Evolutionary conservation across 2,888 invertebrate species (phyloP).

Genomic region (Anthrax anthrax): DNA sequence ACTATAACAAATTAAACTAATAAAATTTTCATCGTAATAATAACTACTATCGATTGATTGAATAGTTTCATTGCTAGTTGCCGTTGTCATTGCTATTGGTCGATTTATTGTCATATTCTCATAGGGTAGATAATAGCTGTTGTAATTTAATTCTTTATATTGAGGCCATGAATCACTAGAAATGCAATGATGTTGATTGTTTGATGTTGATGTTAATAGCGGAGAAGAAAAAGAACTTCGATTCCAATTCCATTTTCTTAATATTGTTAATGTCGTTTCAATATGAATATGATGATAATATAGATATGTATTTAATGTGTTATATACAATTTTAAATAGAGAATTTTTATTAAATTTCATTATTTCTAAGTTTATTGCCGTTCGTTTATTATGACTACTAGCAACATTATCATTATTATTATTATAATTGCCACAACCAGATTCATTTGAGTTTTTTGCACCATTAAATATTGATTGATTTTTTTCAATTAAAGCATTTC

Average conservation of each 20-base stretch:
- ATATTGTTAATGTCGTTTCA: not conserved
- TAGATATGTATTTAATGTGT: conserved; percentile 25
- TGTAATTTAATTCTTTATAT: too few relatives aligned
- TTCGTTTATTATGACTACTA: not conserved
- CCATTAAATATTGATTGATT: conserved; percentile 25
- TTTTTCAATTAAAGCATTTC: conserved; percentile 24
- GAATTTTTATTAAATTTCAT: not conserved
- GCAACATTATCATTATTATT: not conserved
- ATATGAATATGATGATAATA: conserved; percentile 10
- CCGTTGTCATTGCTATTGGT: too few relatives aligned
- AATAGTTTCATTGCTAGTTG: too few relatives aligned
- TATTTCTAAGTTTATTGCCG: not conserved
- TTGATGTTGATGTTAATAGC: not conserved
- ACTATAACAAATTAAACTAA: too few relatives aligned
- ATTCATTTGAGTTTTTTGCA: too few relatives aligned
- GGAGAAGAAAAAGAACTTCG: too few relatives aligned
- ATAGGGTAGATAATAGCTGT: too few relatives aligned
- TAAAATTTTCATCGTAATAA: too few relatives aligned
- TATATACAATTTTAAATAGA: conserved; percentile 9
- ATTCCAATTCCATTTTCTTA: not conserved
- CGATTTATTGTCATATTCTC: too few relatives aligned
- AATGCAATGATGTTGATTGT: not conserved
- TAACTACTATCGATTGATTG: too few relatives aligned
- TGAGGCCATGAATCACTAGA: conserved; percentile 1
- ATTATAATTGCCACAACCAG: too few relatives aligned